phyloP scores from a whole-genome alignment of 2,113 vertebrate genomes.

The Caloenas nicobarica region DNA sequence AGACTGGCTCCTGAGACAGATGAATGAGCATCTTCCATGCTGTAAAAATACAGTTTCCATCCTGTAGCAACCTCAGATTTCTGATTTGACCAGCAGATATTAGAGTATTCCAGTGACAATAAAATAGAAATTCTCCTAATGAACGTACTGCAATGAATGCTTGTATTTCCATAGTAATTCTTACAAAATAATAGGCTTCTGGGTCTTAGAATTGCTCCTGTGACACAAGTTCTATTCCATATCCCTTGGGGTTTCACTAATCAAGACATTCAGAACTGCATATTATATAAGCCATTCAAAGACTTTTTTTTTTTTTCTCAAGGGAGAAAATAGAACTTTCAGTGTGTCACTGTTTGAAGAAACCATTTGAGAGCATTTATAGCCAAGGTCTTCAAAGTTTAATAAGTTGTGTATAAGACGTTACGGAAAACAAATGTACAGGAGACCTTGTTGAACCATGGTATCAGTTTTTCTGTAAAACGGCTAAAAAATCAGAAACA shows the following conservation, averaged over 20 bases:
- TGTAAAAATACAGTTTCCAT: neutral
- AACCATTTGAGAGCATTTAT: neutral
- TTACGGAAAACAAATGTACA: neutral
- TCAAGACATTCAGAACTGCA: neutral
- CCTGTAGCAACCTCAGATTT: neutral
- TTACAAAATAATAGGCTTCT: neutral
- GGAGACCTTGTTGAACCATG: neutral
- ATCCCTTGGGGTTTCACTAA: slow-evolving; percentile 2
- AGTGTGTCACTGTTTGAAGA: neutral
- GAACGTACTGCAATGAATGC: neutral
- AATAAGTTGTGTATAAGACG: neutral
- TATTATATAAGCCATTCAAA: neutral
- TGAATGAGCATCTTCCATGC: neutral
- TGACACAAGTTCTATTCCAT: neutral
- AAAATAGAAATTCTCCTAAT: neutral
- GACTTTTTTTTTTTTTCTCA: neutral
- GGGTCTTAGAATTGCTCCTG: neutral
- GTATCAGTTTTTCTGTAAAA: neutral
- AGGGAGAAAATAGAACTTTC: neutral
- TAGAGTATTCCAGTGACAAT: neutral
- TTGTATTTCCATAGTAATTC: neutral
- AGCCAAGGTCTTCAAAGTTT: neutral
- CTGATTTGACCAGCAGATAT: neutral
- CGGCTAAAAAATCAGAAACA: neutral
- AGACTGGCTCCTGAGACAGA: neutral